phyloP scores from a whole-genome alignment of 2,113 vertebrate species.

The Glareola pratincola region DNA sequence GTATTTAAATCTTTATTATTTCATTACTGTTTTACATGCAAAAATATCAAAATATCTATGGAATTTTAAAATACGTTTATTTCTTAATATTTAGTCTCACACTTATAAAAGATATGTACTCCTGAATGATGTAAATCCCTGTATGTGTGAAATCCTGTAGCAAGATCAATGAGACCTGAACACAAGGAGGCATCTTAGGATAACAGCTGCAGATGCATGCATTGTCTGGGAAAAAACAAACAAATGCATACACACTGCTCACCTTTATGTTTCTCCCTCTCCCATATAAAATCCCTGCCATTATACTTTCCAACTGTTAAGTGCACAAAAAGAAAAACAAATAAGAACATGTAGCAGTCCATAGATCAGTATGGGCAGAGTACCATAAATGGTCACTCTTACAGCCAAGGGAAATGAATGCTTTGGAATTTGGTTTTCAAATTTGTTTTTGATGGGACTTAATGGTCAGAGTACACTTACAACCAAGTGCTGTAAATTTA shows the following conservation, averaged over 20 bases:
- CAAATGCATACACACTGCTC: background rate
- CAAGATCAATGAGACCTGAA: conserved; percentile 63
- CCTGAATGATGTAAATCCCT: background rate
- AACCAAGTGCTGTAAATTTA: background rate
- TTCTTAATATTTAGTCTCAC: background rate
- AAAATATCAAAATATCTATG: background rate
- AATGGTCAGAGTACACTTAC: conserved; percentile 2
- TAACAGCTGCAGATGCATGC: conserved; percentile 59
- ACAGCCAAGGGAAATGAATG: background rate
- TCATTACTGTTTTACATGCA: background rate
- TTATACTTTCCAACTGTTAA: background rate
- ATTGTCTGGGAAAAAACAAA: background rate
- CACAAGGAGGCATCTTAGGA: conserved; percentile 70
- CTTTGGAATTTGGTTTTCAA: background rate
- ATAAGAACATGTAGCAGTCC: background rate
- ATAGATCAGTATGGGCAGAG: background rate
- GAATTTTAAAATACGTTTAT: conserved; percentile 1
- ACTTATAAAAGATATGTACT: background rate
- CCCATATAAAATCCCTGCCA: background rate
- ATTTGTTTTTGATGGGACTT: conserved; percentile 19
- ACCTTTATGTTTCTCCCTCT: background rate
- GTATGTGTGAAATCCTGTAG: conserved; percentile 37
- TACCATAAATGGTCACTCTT: background rate
- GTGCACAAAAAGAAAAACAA: background rate
- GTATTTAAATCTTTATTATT: background rate